phyloP scores from a whole-genome alignment of 2,113 vertebrate species.

The Pachyramphus minor region DNA sequence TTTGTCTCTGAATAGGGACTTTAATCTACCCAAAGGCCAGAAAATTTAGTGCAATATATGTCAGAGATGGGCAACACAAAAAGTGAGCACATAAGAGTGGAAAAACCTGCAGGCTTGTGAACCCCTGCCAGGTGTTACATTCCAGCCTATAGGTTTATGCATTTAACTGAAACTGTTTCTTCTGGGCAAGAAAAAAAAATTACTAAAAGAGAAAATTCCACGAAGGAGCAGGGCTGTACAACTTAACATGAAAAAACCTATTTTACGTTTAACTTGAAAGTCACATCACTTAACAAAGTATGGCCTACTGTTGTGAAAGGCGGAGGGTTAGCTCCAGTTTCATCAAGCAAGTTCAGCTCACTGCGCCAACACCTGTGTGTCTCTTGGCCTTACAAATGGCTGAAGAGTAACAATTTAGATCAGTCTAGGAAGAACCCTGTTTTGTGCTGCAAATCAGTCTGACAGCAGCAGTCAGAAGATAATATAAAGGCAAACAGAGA shows the following conservation, averaged over 20 bases:
- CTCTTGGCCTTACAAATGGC: neutral
- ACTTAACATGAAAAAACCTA: neutral
- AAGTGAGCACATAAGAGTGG: neutral
- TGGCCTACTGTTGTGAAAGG: neutral
- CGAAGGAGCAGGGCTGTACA: neutral
- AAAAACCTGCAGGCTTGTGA: neutral
- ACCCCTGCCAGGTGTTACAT: neutral
- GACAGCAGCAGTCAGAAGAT: neutral
- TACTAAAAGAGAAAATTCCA: neutral
- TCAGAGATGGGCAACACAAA: neutral
- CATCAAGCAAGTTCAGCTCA: neutral
- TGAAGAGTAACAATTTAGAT: neutral
- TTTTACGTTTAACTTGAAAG: neutral
- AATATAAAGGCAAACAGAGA: neutral
- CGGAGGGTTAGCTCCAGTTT: neutral
- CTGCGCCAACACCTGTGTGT: neutral
- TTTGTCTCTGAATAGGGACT: neutral
- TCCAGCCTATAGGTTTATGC: neutral
- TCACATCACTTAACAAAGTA: rapidly evolving
- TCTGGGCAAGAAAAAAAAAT: neutral
- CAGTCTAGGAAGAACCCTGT: neutral
- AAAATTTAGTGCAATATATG: neutral
- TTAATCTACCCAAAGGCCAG: neutral
- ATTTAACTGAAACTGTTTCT: neutral
- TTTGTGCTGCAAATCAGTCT: neutral